These are phyloP conservation scores for Didymodactylos carnosus DNA, from an alignment of 2,888 invertebrate genomes.

Conservation along the genomic window DNA sequence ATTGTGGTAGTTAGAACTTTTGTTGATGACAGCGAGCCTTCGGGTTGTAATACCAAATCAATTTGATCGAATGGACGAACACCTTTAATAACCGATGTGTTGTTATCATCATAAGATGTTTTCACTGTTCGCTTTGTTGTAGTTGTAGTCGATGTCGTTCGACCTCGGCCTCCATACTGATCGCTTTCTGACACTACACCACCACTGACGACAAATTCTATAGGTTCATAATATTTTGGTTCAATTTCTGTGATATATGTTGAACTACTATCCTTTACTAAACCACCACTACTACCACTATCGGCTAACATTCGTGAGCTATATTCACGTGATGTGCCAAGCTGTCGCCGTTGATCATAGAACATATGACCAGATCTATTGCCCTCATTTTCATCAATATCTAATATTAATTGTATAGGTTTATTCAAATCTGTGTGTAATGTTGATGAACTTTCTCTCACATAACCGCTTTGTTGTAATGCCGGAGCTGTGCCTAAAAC, in stretches of 20 bases:
- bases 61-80: not conserved
- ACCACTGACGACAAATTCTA: not conserved
- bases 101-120: not conserved
- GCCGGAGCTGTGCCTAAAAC: not conserved
- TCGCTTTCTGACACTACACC: not conserved
- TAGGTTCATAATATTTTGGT: not conserved
- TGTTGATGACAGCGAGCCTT: not conserved
- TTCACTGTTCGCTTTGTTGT: not conserved
- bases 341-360: not conserved
- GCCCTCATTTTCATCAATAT: not conserved
- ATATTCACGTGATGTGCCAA: not conserved
- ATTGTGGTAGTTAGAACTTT: not conserved
- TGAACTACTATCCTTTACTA: not conserved
- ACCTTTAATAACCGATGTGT: not conserved
- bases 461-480: not conserved
- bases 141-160: not conserved
- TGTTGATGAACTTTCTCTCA: not conserved
- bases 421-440: not conserved
- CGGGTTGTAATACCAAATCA: not conserved
- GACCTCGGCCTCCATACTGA: not conserved
- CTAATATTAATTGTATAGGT: not conserved
- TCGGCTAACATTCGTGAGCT: not conserved
- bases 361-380: no score
- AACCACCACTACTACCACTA: not conserved
- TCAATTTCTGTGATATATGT: not conserved